Base-by-base conservation (phyloP, 1,140 invertebrate species). In the Pogonognathellus flavescens region DNA sequence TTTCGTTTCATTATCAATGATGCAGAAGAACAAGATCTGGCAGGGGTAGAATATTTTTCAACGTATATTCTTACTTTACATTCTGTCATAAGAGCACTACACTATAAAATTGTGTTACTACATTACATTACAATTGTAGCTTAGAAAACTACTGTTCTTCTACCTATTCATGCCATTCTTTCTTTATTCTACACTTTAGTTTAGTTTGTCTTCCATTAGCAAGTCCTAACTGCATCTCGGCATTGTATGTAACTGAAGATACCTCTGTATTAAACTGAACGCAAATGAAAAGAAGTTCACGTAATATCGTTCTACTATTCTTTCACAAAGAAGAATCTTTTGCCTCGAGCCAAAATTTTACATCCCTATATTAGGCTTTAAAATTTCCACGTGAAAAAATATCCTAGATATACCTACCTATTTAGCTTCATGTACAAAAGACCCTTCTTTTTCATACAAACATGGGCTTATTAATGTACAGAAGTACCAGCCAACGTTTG, bases 351-450 rank as follows among this genome's bases (percentile, higher is more conserved):
- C 13, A 57, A 82, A 82, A 31, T 82, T 82, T 82, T 82, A 82
- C 52, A 59, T 82, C 80, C 80, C 50, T 55, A 82, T 57, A 55
- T 41, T 82, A 82, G 52, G 4, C 80, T 55, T 82, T 82, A 82
- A 82, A 82, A 82, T 25, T 82, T 82, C 55, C 80, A 59, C 55
- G 13, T n/a, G 25, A 82, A 82, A 82, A 82, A 82, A 11, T 55
- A 6, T 57, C 31, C 5, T 20, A 55, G 14, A 31, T 16, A 41
- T 16, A 41, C 31, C 31, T 41, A 41, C 31, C 31, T 41, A 41
- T 41, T 41, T 41, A 41, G 31, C 31, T 41, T 41, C 31, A 41
- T 41, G 31, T 41, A 41, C 31, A 41, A 41, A 41, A 41, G 31
- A 41, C 31, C 31, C 31, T 41, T 41, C 31, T 41, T 41, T 41